Evolutionary conservation across 2,888 invertebrate genomes (phyloP).

Genomic region (Tromatobia lineatoria): DNA sequence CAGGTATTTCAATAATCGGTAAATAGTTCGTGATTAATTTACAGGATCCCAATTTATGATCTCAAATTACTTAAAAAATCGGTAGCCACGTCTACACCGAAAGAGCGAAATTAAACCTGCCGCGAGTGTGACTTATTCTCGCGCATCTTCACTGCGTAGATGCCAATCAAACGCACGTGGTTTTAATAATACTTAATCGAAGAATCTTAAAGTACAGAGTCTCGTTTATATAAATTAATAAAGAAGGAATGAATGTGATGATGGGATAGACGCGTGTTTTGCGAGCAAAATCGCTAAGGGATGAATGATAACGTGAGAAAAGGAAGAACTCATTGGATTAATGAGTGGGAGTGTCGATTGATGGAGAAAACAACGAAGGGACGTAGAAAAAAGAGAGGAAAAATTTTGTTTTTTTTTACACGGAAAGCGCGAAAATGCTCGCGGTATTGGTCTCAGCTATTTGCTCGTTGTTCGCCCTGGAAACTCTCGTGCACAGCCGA

Average conservation of each 20-base stretch:
- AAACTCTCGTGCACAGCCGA: constrained; percentile 17
- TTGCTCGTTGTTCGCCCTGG: constrained; percentile 21
- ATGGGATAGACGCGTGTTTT: constrained; percentile 8
- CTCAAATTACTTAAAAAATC: background rate
- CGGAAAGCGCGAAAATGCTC: constrained; percentile 5
- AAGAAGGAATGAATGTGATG: constrained; percentile 63
- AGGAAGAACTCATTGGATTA: constrained; percentile 17
- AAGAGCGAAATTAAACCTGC: background rate
- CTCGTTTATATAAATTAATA: constrained; percentile 64
- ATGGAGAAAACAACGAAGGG: constrained; percentile 22
- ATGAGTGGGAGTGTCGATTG: constrained; percentile 40
- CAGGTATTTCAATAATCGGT: background rate
- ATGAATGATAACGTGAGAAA: background rate
- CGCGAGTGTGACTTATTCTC: constrained; percentile 8
- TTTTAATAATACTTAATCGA: constrained; percentile 66
- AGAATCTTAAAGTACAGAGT: constrained; percentile 66
- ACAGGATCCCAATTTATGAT: background rate
- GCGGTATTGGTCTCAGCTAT: constrained; percentile 32
- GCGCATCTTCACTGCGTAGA: constrained; percentile 49
- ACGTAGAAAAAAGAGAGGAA: constrained; percentile 1
- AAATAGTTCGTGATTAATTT: background rate
- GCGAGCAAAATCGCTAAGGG: constrained; percentile 17
- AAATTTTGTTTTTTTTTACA: constrained; percentile 5
- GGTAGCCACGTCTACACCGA: constrained; percentile 34
- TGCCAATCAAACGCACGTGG: constrained; percentile 53